These are phyloP conservation scores for Patella caerulea DNA, from an alignment of 2,888 invertebrate species.

Conservation along the genomic window DNA sequence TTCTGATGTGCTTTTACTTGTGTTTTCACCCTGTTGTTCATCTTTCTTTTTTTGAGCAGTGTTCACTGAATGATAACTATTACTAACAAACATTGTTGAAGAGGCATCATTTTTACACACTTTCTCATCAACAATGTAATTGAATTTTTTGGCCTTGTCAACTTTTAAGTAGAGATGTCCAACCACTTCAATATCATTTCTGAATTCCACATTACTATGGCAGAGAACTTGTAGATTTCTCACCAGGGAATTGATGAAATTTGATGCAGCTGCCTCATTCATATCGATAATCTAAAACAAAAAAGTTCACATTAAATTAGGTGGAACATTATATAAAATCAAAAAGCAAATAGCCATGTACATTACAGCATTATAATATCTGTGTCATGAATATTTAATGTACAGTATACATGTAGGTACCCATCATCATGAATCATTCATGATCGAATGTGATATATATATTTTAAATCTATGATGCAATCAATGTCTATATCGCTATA, in stretches of 20 bases:
- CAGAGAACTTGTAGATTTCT: conserved; percentile 2
- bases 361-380: too few relatives aligned
- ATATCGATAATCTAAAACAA: neutral
- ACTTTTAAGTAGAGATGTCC: conserved; percentile 4
- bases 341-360: too few relatives aligned
- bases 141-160: neutral
- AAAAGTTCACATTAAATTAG: too few relatives aligned
- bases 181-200: neutral
- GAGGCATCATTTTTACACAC: conserved; percentile 11
- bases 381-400: too few relatives aligned
- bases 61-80: conserved; percentile 2
- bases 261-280: neutral
- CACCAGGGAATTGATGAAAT: conserved; percentile 2
- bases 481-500: too few relatives aligned
- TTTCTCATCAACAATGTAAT: conserved; percentile 6
- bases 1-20: neutral
- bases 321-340: too few relatives aligned
- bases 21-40: neutral
- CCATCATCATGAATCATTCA: too few relatives aligned
- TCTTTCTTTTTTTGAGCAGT: neutral
- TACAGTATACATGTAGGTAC: too few relatives aligned
- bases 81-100: conserved; percentile 7
- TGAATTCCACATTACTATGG: conserved; percentile 4
- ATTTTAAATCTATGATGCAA: too few relatives aligned
- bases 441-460: too few relatives aligned